These are phyloP conservation scores for Picus viridis DNA, from an alignment of 2,797 vertebrate genomes.

Conservation along the genomic window DNA sequence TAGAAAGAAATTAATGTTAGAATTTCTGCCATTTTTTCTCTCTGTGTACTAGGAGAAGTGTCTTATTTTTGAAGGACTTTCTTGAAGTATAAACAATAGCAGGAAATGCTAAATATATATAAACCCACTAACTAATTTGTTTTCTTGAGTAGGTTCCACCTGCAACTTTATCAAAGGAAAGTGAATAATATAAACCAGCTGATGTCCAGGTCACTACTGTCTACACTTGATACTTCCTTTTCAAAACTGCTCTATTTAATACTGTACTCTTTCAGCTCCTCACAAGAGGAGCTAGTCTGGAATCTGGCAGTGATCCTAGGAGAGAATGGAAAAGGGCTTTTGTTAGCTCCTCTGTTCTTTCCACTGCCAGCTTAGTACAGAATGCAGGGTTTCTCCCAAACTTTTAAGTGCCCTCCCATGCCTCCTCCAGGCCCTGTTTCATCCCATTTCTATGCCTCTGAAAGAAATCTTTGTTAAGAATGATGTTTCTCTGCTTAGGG, in stretches of 20 bases:
- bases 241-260: slow-evolving; percentile 26
- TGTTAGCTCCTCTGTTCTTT: not conserved
- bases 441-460: not conserved
- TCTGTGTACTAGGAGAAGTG: not conserved
- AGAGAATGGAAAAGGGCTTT: slow-evolving; percentile 38
- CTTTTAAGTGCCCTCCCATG: not conserved
- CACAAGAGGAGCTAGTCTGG: slow-evolving; percentile 9
- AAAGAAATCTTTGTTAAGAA: slow-evolving; percentile 16
- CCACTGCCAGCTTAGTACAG: not conserved
- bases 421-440: not conserved
- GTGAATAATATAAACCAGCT: not conserved
- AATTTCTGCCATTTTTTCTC: not conserved
- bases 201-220: not conserved
- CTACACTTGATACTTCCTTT: not conserved
- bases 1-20: not conserved
- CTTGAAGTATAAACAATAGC: not conserved
- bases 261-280: slow-evolving; percentile 10
- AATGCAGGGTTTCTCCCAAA: not conserved
- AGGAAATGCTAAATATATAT: not conserved
- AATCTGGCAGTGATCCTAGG: slow-evolving; percentile 38
- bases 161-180: slow-evolving; percentile 1
- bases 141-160: not conserved
- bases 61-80: not conserved
- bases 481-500: not conserved
- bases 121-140: not conserved